These are phyloP conservation scores for Danio jaintianensis DNA, from an alignment of 2,797 vertebrate species.

Conservation along the genomic window DNA sequence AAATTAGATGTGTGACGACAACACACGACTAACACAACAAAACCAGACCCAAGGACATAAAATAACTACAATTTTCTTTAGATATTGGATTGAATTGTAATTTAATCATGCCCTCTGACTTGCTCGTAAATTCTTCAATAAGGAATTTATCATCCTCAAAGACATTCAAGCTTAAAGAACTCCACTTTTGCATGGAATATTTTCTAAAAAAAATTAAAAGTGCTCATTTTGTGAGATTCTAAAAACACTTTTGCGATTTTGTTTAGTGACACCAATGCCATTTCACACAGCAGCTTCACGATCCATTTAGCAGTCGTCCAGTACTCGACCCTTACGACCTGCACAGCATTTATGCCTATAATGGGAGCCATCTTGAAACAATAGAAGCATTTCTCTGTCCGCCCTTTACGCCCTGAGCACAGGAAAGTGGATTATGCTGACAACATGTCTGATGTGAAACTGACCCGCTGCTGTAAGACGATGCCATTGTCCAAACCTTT, in stretches of 20 bases:
- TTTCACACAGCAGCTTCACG: not conserved
- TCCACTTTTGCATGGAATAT: not conserved
- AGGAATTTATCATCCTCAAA: not conserved
- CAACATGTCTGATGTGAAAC: conserved; percentile 34
- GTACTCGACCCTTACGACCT: not conserved
- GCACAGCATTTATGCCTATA: not conserved
- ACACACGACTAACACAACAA: too few species aligned
- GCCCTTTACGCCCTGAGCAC: conserved; percentile 16
- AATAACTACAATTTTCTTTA: too few species aligned
- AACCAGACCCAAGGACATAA: too few species aligned
- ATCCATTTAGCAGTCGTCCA: not conserved
- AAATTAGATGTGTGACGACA: too few species aligned
- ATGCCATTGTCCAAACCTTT: conserved; percentile 31
- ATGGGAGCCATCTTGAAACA: conserved; percentile 60
- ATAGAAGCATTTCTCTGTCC: conserved; percentile 37
- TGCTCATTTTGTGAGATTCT: not conserved
- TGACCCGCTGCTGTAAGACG: conserved; percentile 17
- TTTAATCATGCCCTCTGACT: not conserved
- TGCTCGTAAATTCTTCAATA: not conserved
- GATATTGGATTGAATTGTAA: too few species aligned
- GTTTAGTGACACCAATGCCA: not conserved
- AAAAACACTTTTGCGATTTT: not conserved
- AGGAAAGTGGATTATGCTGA: conserved; percentile 28
- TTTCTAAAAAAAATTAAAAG: not conserved
- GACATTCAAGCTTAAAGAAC: not conserved